These are phyloP conservation scores for Cariama cristata DNA, from an alignment of 2,113 vertebrate genomes.

Conservation along the genomic window DNA sequence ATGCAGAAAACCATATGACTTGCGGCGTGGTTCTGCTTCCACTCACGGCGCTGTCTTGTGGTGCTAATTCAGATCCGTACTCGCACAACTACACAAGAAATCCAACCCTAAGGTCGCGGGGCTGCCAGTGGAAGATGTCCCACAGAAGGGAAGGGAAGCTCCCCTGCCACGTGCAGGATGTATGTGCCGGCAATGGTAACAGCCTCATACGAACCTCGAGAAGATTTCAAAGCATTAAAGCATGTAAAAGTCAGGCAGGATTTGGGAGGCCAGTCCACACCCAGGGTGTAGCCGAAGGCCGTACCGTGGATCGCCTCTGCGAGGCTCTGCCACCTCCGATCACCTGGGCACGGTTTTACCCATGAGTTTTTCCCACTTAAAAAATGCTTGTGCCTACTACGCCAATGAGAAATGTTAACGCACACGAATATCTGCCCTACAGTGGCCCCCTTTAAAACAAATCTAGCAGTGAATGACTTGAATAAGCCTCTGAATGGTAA, in stretches of 20 bases:
- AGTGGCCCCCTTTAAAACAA: conserved; percentile 64
- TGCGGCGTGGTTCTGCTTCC: background rate
- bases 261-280: rapidly evolving
- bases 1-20: rapidly evolving
- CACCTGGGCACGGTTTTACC: background rate
- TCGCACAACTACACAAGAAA: background rate
- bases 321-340: background rate
- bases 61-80: background rate
- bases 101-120: rapidly evolving
- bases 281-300: background rate
- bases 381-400: background rate
- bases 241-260: background rate
- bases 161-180: rapidly evolving
- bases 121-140: background rate
- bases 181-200: rapidly evolving
- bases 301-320: rapidly evolving
- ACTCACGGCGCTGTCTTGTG: rapidly evolving
- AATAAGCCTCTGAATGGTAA: conserved; percentile 89
- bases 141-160: background rate
- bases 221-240: background rate
- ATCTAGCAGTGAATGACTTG: conserved; percentile 79
- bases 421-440: conserved; percentile 58
- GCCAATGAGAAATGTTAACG: conserved; percentile 23
- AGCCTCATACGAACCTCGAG: background rate
- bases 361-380: background rate